Base-by-base conservation (phyloP, 2,888 invertebrate species). In the Leuctra nigra region DNA sequence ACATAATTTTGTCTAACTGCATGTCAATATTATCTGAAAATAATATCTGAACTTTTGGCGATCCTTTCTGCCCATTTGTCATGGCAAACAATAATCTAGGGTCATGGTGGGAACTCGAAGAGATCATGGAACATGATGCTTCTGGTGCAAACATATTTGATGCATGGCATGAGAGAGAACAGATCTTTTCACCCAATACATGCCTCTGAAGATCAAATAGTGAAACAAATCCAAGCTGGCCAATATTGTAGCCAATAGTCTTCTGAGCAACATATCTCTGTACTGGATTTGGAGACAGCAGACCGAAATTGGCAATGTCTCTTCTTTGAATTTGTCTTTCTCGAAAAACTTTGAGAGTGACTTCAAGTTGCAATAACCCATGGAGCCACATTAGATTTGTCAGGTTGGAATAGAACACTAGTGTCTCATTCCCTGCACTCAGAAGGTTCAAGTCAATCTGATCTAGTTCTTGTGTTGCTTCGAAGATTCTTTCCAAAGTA, bases 361-460 rank as follows among this genome's bases (percentile, higher is more conserved):
- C 33, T 52, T 59, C 58, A 9, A 61, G 38, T 2, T 25, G 18
- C 9, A 73, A 33, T 2, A 65, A 59, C 1, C 69, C 62, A 54
- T 73, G 73, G 18, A 72, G 58, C 58, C 71, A 69, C 63, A 73
- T 62, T 13, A 73, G 63, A 63, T 73, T 73, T 66, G 70, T 68
- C 1, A 70, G 60, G 57, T 73, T 73, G 7, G 69, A 25, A 36
- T 71, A 69, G 57, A 72, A 72, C 1, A 68, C 63, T 3, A 71
- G 61, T 0, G 70, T 71, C 22, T 72, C 69, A 44, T 70, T 64
- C 2, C 70, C 71, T 20, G 66, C 66, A 0, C 69, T 67, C 16
- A 72, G 62, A 59, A 69, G 66, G 29, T 68, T 66, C 3, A 72
- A 59, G 59, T 72, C 70, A 33, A 71, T 60, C 14, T 23, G 62